Evolutionary conservation across 2,797 vertebrate genomes (phyloP), one percentile per base, ranked within the genome.

Genomic region (Oophaga sylvatica): DNA sequence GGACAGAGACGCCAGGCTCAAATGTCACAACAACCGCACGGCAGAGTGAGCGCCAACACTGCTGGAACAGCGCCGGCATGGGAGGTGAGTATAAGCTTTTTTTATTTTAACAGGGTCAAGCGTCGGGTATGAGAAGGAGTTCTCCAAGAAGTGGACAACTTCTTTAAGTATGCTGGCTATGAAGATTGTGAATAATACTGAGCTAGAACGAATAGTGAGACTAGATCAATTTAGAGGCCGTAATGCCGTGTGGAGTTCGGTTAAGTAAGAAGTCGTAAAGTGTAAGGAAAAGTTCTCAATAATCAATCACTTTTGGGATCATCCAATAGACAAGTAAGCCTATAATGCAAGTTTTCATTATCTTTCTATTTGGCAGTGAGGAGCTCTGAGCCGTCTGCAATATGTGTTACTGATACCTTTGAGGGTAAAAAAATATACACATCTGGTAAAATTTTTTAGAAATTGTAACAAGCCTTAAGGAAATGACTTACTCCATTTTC

Each of bases 401-500:
- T 84, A 80, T 80, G 71, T 87, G 71, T 87, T 85, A 63, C 65
- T 62, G n/a, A 9, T 67, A 60, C 60, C 68, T 71, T 70, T 56
- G 57, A 75, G 67, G 68, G 13, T 26, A 17, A 82, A 80, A 60
- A 85, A 59, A 16, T 53, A 9, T 35, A 81, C 77, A 88, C 87
- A 88, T 88, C 87, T 88, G 77, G 67, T 80, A 88, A 88, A 76
- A 56, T 59, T 84, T 84, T 68, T 75, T 41, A 26, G 67, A 9
- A 84, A 45, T 56, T 48, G 53, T 31, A 79, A 88, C 80, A 88
- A 70, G 13, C 60, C 62, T 67, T 57, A 73, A 75, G 22, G 80
- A 56, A 81, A 82, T 22, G 4, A 31, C 31, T 60, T 80, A 15
- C 86, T 48, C 63, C 56, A 48, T 59, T 88, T 80, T 68, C 26